These are phyloP conservation scores for Dysidea cf. avara DNA, from an alignment of 37 sponge, comb jelly and placozoan genomes.

Conservation along the genomic window DNA sequence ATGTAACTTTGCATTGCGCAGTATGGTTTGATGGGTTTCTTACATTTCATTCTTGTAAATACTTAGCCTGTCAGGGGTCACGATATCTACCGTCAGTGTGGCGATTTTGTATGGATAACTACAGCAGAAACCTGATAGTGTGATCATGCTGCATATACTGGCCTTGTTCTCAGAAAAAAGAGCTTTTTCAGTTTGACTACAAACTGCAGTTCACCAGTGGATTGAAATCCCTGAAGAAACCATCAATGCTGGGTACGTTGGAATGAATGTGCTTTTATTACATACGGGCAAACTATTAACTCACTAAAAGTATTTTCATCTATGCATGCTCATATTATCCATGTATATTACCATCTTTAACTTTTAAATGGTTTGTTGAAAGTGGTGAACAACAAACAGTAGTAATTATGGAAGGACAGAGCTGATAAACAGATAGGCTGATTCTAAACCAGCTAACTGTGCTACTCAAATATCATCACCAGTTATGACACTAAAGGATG, in stretches of 20 bases:
- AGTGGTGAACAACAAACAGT: constrained; percentile 12
- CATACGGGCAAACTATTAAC: too few relatives aligned
- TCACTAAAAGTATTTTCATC: too few relatives aligned
- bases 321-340: too few relatives aligned
- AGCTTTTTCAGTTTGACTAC: constrained; percentile 53
- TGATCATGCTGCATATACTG: constrained; percentile 65
- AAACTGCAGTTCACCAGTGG: constrained; percentile 67
- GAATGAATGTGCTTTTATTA: too few relatives aligned
- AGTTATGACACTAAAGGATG: constrained; percentile 39
- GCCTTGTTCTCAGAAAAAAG: constrained; percentile 21
- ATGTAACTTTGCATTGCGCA: too few relatives aligned
- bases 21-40: too few relatives aligned
- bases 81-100: neutral
- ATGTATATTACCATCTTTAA: neutral
- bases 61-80: too few relatives aligned
- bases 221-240: constrained; percentile 63
- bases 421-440: constrained; percentile 12
- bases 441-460: neutral
- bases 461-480: neutral
- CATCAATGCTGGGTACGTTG: constrained; percentile 30
- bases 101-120: constrained; percentile 35
- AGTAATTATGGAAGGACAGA: constrained; percentile 50
- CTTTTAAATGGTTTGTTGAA: neutral
- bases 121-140: constrained; percentile 33
- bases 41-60: too few relatives aligned